phyloP scores from a whole-genome alignment of 2,888 invertebrate genomes.

The Lithophane leautieri region DNA sequence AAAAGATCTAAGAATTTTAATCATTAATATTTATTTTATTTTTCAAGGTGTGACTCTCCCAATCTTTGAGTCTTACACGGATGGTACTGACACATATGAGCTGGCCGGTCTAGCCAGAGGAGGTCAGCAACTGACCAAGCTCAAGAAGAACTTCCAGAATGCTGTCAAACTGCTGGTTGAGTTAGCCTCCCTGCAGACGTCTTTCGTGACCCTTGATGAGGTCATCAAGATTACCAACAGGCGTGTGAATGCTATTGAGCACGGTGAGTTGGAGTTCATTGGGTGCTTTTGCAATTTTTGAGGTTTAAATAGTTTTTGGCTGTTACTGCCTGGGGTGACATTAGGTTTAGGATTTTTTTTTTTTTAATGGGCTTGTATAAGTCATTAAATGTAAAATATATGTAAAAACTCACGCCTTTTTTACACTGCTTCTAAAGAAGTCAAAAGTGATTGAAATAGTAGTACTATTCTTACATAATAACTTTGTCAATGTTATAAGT shows the following conservation, averaged over 20 bases:
- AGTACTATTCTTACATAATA: not conserved
- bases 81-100: slow-evolving; percentile 99
- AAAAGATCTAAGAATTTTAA: too few species aligned
- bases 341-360: not conserved
- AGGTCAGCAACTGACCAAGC: slow-evolving; percentile 98
- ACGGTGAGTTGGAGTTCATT: slow-evolving; percentile 91
- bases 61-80: slow-evolving; percentile 97
- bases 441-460: not conserved
- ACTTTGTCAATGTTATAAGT: not conserved
- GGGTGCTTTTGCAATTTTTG: not conserved
- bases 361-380: not conserved
- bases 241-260: slow-evolving; percentile 99
- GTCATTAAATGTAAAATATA: not conserved
- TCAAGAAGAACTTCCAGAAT: slow-evolving; percentile 99
- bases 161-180: slow-evolving; percentile 99
- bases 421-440: not conserved
- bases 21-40: too few species aligned
- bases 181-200: slow-evolving; percentile 99
- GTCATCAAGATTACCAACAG: slow-evolving; percentile 99
- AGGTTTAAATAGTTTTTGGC: not conserved
- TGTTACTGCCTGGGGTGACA: not conserved
- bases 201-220: slow-evolving; percentile 99
- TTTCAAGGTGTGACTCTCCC: slow-evolving; percentile 97
- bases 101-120: slow-evolving; percentile 98
- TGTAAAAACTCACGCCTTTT: not conserved